Base-by-base conservation (phyloP, 30 jellyfish, hydroid and myxozoan genomes). In the Pelagia noctiluca region DNA sequence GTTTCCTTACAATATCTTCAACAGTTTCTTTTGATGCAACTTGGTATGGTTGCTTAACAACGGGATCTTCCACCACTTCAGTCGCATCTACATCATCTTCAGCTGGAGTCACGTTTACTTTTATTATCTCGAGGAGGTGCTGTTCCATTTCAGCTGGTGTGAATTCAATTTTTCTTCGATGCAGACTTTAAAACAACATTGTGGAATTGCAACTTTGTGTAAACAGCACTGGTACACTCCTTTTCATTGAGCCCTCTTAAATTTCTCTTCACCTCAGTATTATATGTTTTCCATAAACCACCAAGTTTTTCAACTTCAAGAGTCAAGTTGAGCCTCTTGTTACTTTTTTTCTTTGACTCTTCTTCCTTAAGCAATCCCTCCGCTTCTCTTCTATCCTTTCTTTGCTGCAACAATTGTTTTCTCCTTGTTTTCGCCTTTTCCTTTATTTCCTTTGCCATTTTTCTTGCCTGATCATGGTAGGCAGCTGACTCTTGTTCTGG, bases 341-440 rank as follows among this genome's bases (percentile, higher is more conserved):
- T 50, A 28, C 60, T 18, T 42, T 50, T 22, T 38, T 53, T 73
- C 11, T 35, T 47, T 34, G 50, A 78, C 68, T 70, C 63, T 31
- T 2, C 13, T 50, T 35, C 16, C 18, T 75, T 35, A 25, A 28
- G 26, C 25, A 30, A 23, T 63, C 33, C 80, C 57, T 61, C 50
- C 2, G 50, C 31, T n/a, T n/a, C n/a, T n/a, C n/a, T n/a, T n/a
- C n/a, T n/a, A n/a, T n/a, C n/a, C n/a, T n/a, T n/a, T n/a, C n/a
- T n/a, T n/a, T n/a, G n/a, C n/a, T n/a, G n/a, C n/a, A n/a, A n/a
- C 5, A 49, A 46, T 4, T 21, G 3, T 13, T 1, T 21, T 76
- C 88, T 71, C 11, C 83, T 13, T 38, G 4, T 38, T 25, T 71
- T 71, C 46, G 54, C 54, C 38, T 76, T 50, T 52, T 52, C 88